Percentiles rank a stretch among this genome's conserved stretches.
phyloP scores from a whole-genome alignment of 2,113 vertebrate species.

The Oplegnathus fasciatus region DNA sequence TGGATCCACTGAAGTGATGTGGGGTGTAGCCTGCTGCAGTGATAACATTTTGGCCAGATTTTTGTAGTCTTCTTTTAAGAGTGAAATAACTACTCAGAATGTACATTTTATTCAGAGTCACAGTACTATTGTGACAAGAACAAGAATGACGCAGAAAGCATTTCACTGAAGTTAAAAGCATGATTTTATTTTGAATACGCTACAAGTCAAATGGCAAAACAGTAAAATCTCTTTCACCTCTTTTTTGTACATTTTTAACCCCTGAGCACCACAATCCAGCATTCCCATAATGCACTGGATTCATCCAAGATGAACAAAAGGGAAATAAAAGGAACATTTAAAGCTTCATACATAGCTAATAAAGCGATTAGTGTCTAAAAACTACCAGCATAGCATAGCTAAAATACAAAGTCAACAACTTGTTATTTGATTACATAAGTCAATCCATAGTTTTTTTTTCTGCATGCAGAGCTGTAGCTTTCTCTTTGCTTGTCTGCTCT shows the following conservation, averaged over 20 bases:
- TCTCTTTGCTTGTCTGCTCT: slow-evolving; percentile 60
- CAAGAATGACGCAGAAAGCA: slow-evolving; percentile 2
- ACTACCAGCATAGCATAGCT: slow-evolving; percentile 81
- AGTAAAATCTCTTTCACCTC: slow-evolving; percentile 73
- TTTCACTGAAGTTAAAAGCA: slow-evolving; percentile 73
- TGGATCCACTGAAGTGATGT: not conserved
- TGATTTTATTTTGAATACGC: slow-evolving; percentile 82
- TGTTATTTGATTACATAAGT: slow-evolving; percentile 73
- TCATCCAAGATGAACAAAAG: slow-evolving; percentile 77
- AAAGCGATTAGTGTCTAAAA: slow-evolving; percentile 77
- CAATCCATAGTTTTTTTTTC: slow-evolving; percentile 44
- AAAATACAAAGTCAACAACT: slow-evolving; percentile 83
- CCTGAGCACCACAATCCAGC: slow-evolving; percentile 86
- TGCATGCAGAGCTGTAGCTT: slow-evolving; percentile 53
- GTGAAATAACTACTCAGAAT: not conserved
- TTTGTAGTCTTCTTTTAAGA: not conserved
- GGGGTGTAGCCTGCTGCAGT: not conserved
- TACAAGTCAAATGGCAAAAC: slow-evolving; percentile 83
- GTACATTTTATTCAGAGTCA: not conserved
- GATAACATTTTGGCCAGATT: not conserved
- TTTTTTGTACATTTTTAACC: slow-evolving; percentile 72
- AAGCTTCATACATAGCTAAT: slow-evolving; percentile 78
- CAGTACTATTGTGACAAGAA: not conserved
- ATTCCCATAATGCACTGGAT: slow-evolving; percentile 82
- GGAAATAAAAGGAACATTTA: slow-evolving; percentile 71